These are phyloP conservation scores for Theocolax elegans DNA, from an alignment of 1,140 invertebrate genomes.

Conservation along the genomic window DNA sequence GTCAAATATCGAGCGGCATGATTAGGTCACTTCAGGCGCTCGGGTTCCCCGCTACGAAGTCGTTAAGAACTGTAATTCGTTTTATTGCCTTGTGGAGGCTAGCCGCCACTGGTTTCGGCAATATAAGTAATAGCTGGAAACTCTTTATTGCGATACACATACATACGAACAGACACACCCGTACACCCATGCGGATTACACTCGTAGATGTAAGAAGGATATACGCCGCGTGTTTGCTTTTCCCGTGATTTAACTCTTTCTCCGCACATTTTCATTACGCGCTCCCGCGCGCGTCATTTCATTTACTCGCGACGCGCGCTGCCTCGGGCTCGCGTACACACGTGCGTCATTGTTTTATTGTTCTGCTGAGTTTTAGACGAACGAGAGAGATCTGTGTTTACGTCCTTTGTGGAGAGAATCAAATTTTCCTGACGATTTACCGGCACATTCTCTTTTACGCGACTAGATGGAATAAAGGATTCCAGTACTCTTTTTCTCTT, in stretches of 20 bases:
- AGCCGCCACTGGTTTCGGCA: not conserved
- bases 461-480: too few relatives aligned
- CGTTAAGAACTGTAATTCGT: slow-evolving; percentile 47
- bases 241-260: not conserved
- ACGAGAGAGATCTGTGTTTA: too few relatives aligned
- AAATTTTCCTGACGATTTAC: too few relatives aligned
- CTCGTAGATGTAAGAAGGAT: too few relatives aligned
- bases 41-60: slow-evolving; percentile 20
- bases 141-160: not conserved
- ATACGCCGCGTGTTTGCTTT: not conserved
- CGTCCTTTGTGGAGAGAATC: too few relatives aligned
- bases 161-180: not conserved
- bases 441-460: too few relatives aligned
- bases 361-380: too few relatives aligned
- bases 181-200: too few relatives aligned
- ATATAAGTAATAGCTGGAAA: slow-evolving; percentile 12
- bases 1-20: slow-evolving; percentile 47
- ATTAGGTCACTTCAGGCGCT: slow-evolving; percentile 46
- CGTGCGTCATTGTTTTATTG: too few relatives aligned
- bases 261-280: not conserved
- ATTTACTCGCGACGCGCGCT: not conserved
- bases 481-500: too few relatives aligned
- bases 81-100: slow-evolving; percentile 40
- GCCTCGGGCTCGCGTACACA: slow-evolving; percentile 13
- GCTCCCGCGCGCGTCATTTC: not conserved